These are phyloP conservation scores for Petrocephalus microphthalmus DNA, from an alignment of 2,113 vertebrate genomes.

Conservation along the genomic window DNA sequence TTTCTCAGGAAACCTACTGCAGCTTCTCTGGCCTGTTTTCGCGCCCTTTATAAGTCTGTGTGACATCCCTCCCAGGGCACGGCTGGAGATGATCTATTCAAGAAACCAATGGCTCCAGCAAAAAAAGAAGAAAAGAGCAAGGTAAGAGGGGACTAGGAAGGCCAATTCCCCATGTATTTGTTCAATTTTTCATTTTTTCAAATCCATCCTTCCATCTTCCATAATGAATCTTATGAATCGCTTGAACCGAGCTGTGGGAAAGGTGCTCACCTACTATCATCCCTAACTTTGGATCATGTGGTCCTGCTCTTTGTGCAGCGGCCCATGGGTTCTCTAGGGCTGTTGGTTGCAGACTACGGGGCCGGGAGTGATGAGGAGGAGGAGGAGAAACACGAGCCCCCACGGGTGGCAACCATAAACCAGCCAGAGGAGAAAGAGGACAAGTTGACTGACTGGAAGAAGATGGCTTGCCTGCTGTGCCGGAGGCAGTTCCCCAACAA, in stretches of 20 bases:
- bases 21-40: not conserved
- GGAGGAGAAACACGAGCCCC: conserved; percentile 76
- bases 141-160: conserved; percentile 38
- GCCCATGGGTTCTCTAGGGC: conserved; percentile 83
- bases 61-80: conserved; percentile 43
- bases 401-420: conserved; percentile 48
- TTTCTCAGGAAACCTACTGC: conserved; percentile 4
- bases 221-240: not conserved
- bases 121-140: conserved; percentile 80
- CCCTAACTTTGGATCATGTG: not conserved
- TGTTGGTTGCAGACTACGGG: conserved; percentile 86
- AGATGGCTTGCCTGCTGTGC: conserved; percentile 91
- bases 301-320: conserved; percentile 57
- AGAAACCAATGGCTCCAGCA: conserved; percentile 84
- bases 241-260: not conserved
- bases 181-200: not conserved
- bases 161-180: not conserved
- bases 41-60: not conserved
- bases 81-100: conserved; percentile 81
- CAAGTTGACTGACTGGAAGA: conserved; percentile 94
- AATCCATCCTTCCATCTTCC: not conserved
- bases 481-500: conserved; percentile 93
- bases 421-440: conserved; percentile 70
- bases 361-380: conserved; percentile 92
- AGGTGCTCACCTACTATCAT: too few relatives aligned